Evolutionary conservation across 2,113 vertebrate genomes (phyloP), one percentile per base, ranked within the genome.

Genomic region (Hymenochirus boettgeri): DNA sequence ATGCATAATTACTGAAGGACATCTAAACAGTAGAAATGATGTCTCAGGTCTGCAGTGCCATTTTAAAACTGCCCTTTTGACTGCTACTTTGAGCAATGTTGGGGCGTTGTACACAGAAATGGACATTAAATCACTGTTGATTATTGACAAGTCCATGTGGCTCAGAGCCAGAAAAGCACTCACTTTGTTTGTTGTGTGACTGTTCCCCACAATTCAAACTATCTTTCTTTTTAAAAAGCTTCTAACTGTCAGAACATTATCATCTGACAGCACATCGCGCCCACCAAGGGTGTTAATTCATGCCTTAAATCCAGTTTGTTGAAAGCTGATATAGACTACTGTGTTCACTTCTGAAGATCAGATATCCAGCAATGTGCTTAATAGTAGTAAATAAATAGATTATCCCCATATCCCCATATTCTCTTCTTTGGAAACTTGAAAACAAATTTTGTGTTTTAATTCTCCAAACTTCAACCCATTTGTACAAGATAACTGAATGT

Each of bases 121-220:
- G 59, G 69, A 64, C 56, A 52, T 72, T 64, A 75, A 72, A 65
- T 69, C 62, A 70, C 69, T 57, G 70, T 50, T 75, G 70, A 73
- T 73, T 71, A 77, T 72, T 65, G 70, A 58, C 60, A 69, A 62
- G 57, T 71, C 47, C 1, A 1, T 26, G 24, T 66, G 70, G 73
- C 70, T 48, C 19, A 18, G 37, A 72, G 74, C 61, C 62, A 72
- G 62, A 57, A 62, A 70, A 70, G 69, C 69, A 72, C 59, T 61
- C 56, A 48, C 65, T 4, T 45, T 62, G 46, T 62, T 37, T 57
- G 2, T 57, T 65, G 18, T 4, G 10, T 1, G 17, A 15, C 47
- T n/a, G 1, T 12, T 12, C 48, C 46, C 58, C 61, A 29, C 52
- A 29, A 18, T 26, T 26, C 26, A 54, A 29, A 54, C 17, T 54